Conservation (phyloP, 2,113 vertebrate genomes). For the Indri indri region DNA sequence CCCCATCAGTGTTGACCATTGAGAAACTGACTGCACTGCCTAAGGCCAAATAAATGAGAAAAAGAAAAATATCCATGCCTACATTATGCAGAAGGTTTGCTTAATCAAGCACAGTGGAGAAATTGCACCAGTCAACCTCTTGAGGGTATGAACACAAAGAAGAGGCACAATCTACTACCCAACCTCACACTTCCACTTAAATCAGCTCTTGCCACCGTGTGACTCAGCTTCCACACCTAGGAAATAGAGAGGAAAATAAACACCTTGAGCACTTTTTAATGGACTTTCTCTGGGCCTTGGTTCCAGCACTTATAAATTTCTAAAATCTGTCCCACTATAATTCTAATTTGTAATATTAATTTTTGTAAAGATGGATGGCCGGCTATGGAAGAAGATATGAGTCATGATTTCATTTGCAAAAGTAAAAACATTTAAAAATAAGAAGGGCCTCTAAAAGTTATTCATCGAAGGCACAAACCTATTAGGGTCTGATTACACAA, state of each 20-base stretch:
- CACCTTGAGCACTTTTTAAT: neutral
- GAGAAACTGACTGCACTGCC: neutral
- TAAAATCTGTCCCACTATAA: neutral
- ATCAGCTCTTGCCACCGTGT: neutral
- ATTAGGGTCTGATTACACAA: neutral
- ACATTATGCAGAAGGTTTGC: neutral
- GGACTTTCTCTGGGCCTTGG: neutral
- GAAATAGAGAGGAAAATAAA: neutral
- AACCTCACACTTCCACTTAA: neutral
- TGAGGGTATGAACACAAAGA: neutral
- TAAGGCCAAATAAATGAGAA: neutral
- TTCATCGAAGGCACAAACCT: conserved; percentile 1
- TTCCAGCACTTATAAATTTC: neutral
- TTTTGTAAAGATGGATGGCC: conserved; percentile 28
- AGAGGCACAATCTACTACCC: neutral
- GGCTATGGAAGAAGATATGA: neutral
- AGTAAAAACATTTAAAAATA: neutral
- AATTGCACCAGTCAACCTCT: neutral
- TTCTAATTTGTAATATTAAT: neutral
- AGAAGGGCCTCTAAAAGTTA: neutral
- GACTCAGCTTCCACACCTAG: neutral
- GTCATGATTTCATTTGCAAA: neutral
- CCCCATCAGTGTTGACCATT: neutral
- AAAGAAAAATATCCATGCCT: neutral
- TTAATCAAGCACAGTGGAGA: neutral